Conservation (phyloP, 2,888 invertebrate species). For the Volucella bombylans region DNA sequence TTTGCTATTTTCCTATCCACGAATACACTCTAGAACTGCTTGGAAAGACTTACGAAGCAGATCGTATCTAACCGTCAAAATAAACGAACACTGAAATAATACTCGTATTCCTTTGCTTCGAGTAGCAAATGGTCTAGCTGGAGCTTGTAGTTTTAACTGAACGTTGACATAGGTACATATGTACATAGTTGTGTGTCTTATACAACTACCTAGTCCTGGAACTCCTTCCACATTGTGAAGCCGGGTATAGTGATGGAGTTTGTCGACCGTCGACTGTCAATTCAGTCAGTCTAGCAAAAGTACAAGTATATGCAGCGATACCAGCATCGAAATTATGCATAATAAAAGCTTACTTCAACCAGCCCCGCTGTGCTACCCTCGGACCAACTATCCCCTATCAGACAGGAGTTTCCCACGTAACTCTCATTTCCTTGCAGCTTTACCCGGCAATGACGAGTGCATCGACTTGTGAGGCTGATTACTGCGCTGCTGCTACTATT, state of each 20-base stretch:
- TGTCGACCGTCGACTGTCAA: slow-evolving; percentile 52
- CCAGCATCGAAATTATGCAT: slow-evolving; percentile 72
- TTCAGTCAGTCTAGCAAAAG: slow-evolving; percentile 43
- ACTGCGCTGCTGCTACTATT: slow-evolving; percentile 64
- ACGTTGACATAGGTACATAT: slow-evolving; percentile 22
- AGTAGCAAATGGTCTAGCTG: slow-evolving; percentile 49
- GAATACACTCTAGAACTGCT: neutral
- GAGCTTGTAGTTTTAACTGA: neutral
- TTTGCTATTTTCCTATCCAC: slow-evolving; percentile 14
- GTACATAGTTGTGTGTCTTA: slow-evolving; percentile 28
- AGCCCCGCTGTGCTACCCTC: neutral
- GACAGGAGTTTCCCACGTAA: slow-evolving; percentile 74
- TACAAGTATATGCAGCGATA: slow-evolving; percentile 31
- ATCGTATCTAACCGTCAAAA: slow-evolving; percentile 66
- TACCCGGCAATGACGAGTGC: slow-evolving; percentile 79
- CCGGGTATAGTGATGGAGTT: slow-evolving; percentile 30
- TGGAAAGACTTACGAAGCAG: slow-evolving; percentile 28
- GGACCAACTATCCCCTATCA: slow-evolving; percentile 17
- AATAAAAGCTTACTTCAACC: slow-evolving; percentile 58
- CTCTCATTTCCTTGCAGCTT: slow-evolving; percentile 62
- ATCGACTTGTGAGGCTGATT: slow-evolving; percentile 79
- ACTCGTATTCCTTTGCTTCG: slow-evolving; percentile 18
- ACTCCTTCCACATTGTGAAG: neutral
- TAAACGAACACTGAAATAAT: slow-evolving; percentile 66
- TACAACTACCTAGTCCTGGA: slow-evolving; percentile 3